Evolutionary conservation across 2,888 invertebrate species (phyloP).

Genomic region (Odontocolon sp.): DNA sequence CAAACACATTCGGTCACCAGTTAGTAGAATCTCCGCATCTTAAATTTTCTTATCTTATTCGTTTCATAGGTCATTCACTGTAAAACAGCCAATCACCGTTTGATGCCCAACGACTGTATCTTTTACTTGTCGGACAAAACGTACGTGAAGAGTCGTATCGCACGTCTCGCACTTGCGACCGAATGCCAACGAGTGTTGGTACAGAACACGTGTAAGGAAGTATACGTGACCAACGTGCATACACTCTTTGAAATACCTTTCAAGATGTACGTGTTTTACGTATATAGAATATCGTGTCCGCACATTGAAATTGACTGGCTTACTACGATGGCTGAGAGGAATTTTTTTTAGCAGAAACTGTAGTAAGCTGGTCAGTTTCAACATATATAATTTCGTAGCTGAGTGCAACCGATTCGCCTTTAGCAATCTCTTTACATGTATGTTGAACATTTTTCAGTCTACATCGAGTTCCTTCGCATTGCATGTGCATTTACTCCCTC

Average conservation of each 20-base stretch:
- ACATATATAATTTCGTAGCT: background rate
- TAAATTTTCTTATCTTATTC: no score
- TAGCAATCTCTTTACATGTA: background rate
- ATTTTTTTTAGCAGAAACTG: background rate
- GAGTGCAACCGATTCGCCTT: background rate
- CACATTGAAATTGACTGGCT: no score
- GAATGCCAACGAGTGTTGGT: slow-evolving; percentile 55
- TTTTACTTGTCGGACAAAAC: slow-evolving; percentile 7
- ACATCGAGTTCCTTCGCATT: background rate
- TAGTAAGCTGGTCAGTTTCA: no score
- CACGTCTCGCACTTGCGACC: slow-evolving; percentile 46
- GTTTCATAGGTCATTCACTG: no score
- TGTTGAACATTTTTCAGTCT: background rate
- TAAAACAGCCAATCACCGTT: no score
- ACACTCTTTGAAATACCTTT: no score
- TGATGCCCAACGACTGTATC: background rate
- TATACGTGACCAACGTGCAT: slow-evolving; percentile 54
- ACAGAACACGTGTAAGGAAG: slow-evolving; percentile 55
- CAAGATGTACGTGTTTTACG: no score
- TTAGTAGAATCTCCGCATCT: no score
- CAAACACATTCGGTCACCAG: no score
- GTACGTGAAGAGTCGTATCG: slow-evolving; percentile 25
- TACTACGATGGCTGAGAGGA: background rate
- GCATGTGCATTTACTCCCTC: no score
- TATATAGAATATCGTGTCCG: background rate